Percentiles rank a stretch among this genome's conserved stretches.
Conservation (phyloP, 1,140 invertebrate genomes). For the Lethrus apterus region DNA sequence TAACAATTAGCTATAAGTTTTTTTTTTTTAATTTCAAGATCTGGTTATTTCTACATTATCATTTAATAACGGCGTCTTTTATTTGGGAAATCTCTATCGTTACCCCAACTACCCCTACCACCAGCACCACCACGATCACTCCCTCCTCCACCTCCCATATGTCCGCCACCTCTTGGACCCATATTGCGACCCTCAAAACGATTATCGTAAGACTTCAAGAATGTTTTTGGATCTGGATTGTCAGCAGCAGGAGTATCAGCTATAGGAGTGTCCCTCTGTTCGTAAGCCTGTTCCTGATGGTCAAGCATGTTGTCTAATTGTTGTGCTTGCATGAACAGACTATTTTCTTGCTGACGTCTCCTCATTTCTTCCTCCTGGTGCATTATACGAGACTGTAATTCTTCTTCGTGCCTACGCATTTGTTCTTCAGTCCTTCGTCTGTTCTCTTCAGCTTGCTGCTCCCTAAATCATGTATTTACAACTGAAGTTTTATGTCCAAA, state of each 20-base stretch:
- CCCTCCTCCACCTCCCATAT: slow-evolving; percentile 17
- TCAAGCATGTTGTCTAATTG: slow-evolving; percentile 37
- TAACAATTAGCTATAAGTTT: too few species aligned
- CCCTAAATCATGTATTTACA: too few species aligned
- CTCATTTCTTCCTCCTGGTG: slow-evolving; percentile 39
- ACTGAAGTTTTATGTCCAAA: too few species aligned
- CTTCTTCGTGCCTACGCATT: slow-evolving; percentile 35
- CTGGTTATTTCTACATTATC: too few species aligned
- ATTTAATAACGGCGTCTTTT: slow-evolving; percentile 17
- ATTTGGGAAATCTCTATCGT: slow-evolving; percentile 20
- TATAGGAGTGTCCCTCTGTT: slow-evolving; percentile 6
- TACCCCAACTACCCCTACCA: slow-evolving; percentile 34
- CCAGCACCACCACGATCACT: not conserved
- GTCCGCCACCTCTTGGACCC: slow-evolving; percentile 45
- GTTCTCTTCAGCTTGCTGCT: slow-evolving; percentile 74
- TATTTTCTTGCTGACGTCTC: slow-evolving; percentile 39
- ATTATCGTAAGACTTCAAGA: slow-evolving; percentile 28
- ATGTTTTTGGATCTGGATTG: slow-evolving; percentile 27
- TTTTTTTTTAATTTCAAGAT: too few species aligned
- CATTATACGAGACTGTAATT: slow-evolving; percentile 34
- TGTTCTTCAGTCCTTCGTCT: slow-evolving; percentile 52
- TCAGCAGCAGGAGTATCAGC: slow-evolving; percentile 3
- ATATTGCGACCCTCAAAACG: slow-evolving; percentile 70
- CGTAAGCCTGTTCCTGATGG: slow-evolving; percentile 34
- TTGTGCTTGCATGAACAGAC: slow-evolving; percentile 39